Evolutionary conservation across 2,888 invertebrate species (phyloP), one percentile per base, ranked within the genome.

Genomic region (Sclerodermus sp.): DNA sequence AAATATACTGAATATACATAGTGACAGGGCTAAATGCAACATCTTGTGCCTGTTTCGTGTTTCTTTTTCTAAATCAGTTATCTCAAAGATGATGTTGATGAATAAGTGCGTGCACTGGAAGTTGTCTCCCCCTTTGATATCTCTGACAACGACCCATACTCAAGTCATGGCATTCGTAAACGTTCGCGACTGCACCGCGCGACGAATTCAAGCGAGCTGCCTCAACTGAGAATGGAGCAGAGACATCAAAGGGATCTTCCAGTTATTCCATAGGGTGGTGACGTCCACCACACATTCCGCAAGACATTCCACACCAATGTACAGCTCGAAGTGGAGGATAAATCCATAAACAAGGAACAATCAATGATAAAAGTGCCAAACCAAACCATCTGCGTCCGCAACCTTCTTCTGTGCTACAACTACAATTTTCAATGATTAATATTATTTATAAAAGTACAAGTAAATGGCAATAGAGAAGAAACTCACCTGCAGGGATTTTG

Each of bases 321-420:
- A 89, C 88, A 66, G 90, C 87, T 67, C 88, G 87, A 58, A 96
- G 83, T 52, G 94, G 93, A 68, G 90, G 86, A 82, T 96, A 96
- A 80, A 93, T 91, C 85, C 96, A 96, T 68, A 97, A 83, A 80
- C 96, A 96, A 62, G 96, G 96, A 71, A 96, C 90, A 66, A 96
- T 81, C 59, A 95, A 79, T 52, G 92, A 91, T 47, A 96, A 85
- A 55, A 96, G 82, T 23, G 92, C 87, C 63, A 96, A 80, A 49
- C 92, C 91, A 60, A 91, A 77, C 95, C 96, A 96, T 42, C 86
- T 85, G 67, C 89, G 89, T 48, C 87, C 83, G 79, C 91, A 91
- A 52, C 86, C 84, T 54, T 86, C 84, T 73, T 88, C 87, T n/a
- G 81, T 66, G 51, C 68, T 74, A 60, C 77, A 77, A 64, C 76